A percentile compares a stretch with the other conserved stretches of the same genome.
Evolutionary conservation across 2,888 invertebrate species (phyloP).

Genomic region (Punctoribates punctum): DNA sequence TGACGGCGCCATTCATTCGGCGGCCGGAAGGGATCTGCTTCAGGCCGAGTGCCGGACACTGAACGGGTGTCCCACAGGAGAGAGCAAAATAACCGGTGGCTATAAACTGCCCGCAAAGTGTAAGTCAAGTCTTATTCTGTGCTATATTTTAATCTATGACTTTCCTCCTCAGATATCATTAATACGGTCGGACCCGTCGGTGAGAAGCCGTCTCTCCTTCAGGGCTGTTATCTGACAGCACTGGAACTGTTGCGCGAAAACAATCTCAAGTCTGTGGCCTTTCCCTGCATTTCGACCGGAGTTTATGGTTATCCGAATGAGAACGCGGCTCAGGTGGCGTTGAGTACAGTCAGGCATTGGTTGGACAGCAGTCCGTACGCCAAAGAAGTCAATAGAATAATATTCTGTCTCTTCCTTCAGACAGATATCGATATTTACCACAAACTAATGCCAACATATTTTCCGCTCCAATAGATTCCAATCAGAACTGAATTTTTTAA

Average conservation of each 20-base stretch:
- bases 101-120: conserved; percentile 79
- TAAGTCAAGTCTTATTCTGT: conserved; percentile 52
- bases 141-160: neutral
- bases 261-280: conserved; percentile 60
- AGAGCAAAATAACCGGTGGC: conserved; percentile 70
- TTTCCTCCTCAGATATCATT: conserved; percentile 68
- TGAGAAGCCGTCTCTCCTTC: conserved; percentile 63
- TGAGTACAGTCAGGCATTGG: conserved; percentile 64
- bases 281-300: conserved; percentile 70
- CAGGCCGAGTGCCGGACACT: conserved; percentile 68
- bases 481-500: neutral
- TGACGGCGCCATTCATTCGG: conserved; percentile 81
- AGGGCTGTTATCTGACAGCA: conserved; percentile 68
- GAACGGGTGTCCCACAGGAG: conserved; percentile 71
- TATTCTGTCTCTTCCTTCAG: conserved; percentile 74
- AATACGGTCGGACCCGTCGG: conserved; percentile 84
- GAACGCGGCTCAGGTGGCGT: conserved; percentile 70
- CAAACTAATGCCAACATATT: conserved; percentile 67
- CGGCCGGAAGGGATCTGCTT: conserved; percentile 66
- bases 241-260: conserved; percentile 61
- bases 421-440: conserved; percentile 70
- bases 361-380: conserved; percentile 57
- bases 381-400: conserved; percentile 63
- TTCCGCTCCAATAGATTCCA: conserved; percentile 57
- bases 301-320: conserved; percentile 68